Percentiles rank a stretch among this genome's conserved stretches.
Evolutionary conservation across 2,113 vertebrate species (phyloP).

Genomic region (Rattus rattus): DNA sequence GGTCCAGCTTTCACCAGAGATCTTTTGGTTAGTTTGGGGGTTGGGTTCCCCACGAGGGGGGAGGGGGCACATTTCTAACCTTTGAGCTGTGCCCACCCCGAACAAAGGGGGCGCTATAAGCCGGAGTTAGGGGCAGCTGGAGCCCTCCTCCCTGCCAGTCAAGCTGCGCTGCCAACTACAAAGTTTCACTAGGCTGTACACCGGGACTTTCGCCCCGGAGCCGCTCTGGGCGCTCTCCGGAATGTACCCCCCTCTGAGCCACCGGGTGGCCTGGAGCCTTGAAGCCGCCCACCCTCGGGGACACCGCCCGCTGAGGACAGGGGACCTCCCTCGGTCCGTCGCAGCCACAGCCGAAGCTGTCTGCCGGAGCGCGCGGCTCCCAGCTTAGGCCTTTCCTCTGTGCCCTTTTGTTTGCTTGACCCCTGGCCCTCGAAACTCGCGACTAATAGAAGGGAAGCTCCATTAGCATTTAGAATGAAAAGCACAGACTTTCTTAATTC

Average conservation of each 20-base stretch:
- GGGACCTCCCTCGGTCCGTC: slow-evolving; percentile 32
- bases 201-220: not conserved
- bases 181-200: slow-evolving; percentile 66
- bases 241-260: slow-evolving; percentile 46
- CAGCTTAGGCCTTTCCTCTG: slow-evolving; percentile 51
- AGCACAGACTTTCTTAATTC: slow-evolving; percentile 78
- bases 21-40: not conserved
- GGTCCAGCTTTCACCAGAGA: not conserved
- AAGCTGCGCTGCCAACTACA: slow-evolving; percentile 36
- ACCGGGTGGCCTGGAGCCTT: not conserved
- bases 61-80: not conserved
- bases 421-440: slow-evolving; percentile 75
- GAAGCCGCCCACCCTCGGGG: slow-evolving; percentile 38
- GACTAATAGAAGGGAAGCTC: slow-evolving; percentile 70
- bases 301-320: not conserved
- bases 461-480: slow-evolving; percentile 84
- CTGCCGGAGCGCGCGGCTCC: not conserved
- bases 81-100: slow-evolving; percentile 38
- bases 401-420: slow-evolving; percentile 81
- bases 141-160: not conserved
- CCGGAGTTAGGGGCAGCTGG: not conserved
- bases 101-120: slow-evolving; percentile 77
- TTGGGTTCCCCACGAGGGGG: not conserved
- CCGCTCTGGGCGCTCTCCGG: not conserved
- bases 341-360: not conserved